A percentile compares a stretch with the other conserved stretches of the same genome.
Evolutionary conservation across 1,140 invertebrate genomes (phyloP).

Genomic region (Macrotrachela quadricornifera): DNA sequence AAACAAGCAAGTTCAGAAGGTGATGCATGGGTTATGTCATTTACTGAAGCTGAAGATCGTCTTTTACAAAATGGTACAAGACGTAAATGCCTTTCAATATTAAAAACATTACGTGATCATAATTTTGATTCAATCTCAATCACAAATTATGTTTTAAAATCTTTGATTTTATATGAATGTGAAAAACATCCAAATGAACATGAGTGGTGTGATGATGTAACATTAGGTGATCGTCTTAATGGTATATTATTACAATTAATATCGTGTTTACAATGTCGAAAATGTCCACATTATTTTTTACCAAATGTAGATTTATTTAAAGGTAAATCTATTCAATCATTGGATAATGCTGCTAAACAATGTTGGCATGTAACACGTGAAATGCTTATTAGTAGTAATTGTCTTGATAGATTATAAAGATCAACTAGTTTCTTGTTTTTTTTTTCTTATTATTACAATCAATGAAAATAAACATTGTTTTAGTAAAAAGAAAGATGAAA

Average conservation of each 20-base stretch:
- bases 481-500: no score
- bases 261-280: conserved; percentile 78
- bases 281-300: conserved; percentile 84
- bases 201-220: conserved; percentile 74
- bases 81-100: conserved; percentile 62
- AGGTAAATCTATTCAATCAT: conserved; percentile 65
- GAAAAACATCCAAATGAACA: conserved; percentile 84
- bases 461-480: no score
- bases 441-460: no score
- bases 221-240: conserved; percentile 77
- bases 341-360: conserved; percentile 86
- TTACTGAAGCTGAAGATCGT: conserved; percentile 75
- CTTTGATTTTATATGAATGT: conserved; percentile 69
- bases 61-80: conserved; percentile 67
- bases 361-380: conserved; percentile 78
- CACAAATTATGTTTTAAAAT: conserved; percentile 65
- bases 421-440: no score
- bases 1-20: conserved; percentile 67
- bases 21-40: conserved; percentile 85
- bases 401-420: conserved; percentile 66
- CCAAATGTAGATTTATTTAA: conserved; percentile 66
- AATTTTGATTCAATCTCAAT: conserved; percentile 64
- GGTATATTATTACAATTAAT: conserved; percentile 87
- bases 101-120: conserved; percentile 76
- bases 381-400: conserved; percentile 71